Base-by-base conservation (phyloP, 2,888 invertebrate genomes). In the Crematogaster levior region DNA sequence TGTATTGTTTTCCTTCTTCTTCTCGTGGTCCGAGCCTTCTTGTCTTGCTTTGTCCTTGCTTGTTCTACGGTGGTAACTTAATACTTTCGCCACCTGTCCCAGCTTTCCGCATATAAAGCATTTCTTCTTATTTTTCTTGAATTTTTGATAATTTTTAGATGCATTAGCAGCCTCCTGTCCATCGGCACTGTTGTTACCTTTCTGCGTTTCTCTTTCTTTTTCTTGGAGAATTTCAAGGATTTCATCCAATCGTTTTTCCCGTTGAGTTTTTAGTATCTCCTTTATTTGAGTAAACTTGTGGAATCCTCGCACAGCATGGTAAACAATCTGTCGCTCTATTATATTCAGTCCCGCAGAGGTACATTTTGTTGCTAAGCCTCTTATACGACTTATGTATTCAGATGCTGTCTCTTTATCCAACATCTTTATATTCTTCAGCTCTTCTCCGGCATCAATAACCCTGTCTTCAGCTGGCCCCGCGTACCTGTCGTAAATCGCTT, bases 41-140 rank as follows among this genome's bases (percentile, higher is more conserved):
- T 37, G 24, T 24, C 27, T 43, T 0, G 3, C 0, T 21, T 63
- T 43, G 7, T 21, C 40, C 15, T 63, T 65, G 0, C n/a, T n/a
- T n/a, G n/a, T n/a, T n/a, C n/a, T n/a, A n/a, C 75, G 75, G 6
- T 75, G 18, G 0, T 56, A 75, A 7, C 75, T n/a, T n/a, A n/a
- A 75, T 0, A 27, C 10, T 34, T 75, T 75, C 0, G 63, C 48
- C 0, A 75, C 0, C 18, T 63, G 48, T 4, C 34, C 34, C 0
- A 48, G 0, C 12, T 61, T 60, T 0, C 75, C 63, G 21, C 75
- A 75, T 6, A 48, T 6, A 3, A 27, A 63, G 3, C 75, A 75
- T 30, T n/a, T 51, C 34, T 51, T 51, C 51, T 30, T 51, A 0
- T 15, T 24, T 2, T 43, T 7, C 0, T 63, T 58, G n/a, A n/a